Base-by-base conservation (phyloP, 2,113 vertebrate species). In the Eonycteris spelaea region DNA sequence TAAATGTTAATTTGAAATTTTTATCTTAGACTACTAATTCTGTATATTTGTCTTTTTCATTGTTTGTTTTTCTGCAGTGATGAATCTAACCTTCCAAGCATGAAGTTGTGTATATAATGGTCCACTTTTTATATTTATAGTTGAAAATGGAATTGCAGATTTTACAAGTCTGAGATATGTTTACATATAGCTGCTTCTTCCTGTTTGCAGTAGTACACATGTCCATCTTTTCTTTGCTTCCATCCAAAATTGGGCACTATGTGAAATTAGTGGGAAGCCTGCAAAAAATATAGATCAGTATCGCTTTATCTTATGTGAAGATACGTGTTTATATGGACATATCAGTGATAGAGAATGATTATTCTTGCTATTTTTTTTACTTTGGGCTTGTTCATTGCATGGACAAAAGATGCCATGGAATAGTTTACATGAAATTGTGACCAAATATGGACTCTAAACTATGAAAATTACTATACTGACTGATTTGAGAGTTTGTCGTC, bases 31-130 rank as follows among this genome's bases (percentile, higher is more conserved):
- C 73, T 96, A 98, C 98, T 99, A 98, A 99, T 97, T 90, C 97
- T 73, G 82, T 90, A 59, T 95, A 96, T 98, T 95, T 98, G 35
- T 98, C 87, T 97, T 97, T 98, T 96, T 97, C 98, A 98, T 98
- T 98, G 97, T 98, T 98, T 98, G 97, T 99, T 98, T 99, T 98
- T 97, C 99, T 99, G 99, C 99, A 99, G 99, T 99, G 99, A 99
- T 99, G 99, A 98, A 97, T 99, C 99, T 99, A 99, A 99, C 99
- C 98, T 97, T 98, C 98, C 98, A 98, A 99, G 99, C 99, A 99
- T 99, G 99, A 99, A 99, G 99, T 99, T 99, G 99, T 99, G 98
- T 99, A 99, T 99, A 99, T 99, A 99, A 99, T 97, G 98, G 98
- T 99, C 98, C 98, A 98, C 98, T 98, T 99, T 99, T 99, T 99